Conservation (phyloP, 1,140 invertebrate species). For the Philotrypesis tridentata region DNA sequence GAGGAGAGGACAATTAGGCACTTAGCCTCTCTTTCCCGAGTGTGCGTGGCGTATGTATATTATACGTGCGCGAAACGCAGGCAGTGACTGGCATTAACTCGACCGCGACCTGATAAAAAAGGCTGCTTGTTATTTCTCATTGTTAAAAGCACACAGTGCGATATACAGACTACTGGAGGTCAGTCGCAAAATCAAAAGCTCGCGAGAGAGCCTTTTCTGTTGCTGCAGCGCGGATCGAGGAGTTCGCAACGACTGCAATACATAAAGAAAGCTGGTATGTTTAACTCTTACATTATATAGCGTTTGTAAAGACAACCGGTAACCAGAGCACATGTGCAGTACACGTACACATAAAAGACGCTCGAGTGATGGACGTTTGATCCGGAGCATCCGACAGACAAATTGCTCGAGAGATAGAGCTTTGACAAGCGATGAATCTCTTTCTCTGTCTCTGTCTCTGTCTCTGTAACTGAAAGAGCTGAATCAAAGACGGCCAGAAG, state of each 20-base stretch:
- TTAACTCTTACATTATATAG: too few relatives aligned
- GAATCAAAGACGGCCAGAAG: slow-evolving; percentile 31
- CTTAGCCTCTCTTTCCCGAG: slow-evolving; percentile 50
- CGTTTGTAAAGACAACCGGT: too few relatives aligned
- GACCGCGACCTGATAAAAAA: slow-evolving; percentile 35
- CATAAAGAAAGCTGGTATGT: too few relatives aligned
- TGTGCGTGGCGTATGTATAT: slow-evolving; percentile 45
- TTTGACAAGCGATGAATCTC: slow-evolving; percentile 1
- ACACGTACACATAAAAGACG: too few relatives aligned
- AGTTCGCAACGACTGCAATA: background rate
- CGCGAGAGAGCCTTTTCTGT: background rate
- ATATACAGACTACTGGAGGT: background rate
- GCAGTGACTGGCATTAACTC: background rate
- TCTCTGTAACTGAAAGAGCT: background rate
- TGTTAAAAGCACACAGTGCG: background rate
- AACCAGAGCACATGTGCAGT: too few relatives aligned
- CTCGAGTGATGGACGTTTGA: background rate
- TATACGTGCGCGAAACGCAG: slow-evolving; percentile 34
- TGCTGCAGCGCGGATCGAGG: too few relatives aligned
- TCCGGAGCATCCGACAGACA: slow-evolving; percentile 14
- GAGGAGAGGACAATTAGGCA: slow-evolving; percentile 60
- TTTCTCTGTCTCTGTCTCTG: too few relatives aligned
- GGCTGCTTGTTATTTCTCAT: background rate
- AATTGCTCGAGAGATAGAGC: slow-evolving; percentile 13
- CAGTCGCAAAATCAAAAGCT: background rate